Conservation (phyloP, 1,140 invertebrate species). For the Aleiodes sp. region DNA sequence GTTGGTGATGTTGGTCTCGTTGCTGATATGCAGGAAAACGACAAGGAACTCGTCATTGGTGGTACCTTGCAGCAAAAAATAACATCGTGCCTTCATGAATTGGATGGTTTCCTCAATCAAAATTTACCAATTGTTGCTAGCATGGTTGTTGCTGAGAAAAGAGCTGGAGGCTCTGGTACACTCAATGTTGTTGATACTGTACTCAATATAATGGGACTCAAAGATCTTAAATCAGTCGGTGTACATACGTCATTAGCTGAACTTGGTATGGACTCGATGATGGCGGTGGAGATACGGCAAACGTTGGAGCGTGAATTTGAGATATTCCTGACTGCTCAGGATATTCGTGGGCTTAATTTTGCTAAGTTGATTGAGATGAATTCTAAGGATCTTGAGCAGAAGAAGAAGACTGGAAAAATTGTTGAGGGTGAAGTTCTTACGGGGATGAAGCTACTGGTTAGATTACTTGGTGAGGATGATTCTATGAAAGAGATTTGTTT, state of each 20-base stretch:
- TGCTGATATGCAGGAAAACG: conserved; percentile 73
- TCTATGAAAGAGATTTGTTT: conserved; percentile 46
- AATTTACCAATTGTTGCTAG: conserved; percentile 70
- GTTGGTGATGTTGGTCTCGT: conserved; percentile 70
- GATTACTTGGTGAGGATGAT: conserved; percentile 46
- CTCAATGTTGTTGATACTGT: conserved; percentile 62
- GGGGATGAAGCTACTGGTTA: conserved; percentile 56
- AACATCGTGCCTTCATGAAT: conserved; percentile 68
- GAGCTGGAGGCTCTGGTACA: conserved; percentile 45
- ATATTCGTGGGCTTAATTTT: conserved; percentile 72
- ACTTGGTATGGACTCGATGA: conserved; percentile 84
- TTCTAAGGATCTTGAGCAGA: conserved; percentile 40
- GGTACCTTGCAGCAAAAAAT: conserved; percentile 77
- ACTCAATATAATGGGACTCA: conserved; percentile 64
- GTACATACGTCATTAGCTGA: conserved; percentile 75
- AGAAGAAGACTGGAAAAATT: conserved; percentile 31
- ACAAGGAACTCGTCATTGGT: conserved; percentile 69
- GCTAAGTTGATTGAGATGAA: conserved; percentile 67
- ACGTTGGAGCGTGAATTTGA: conserved; percentile 79
- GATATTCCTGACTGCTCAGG: conserved; percentile 74
- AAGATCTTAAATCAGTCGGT: conserved; percentile 69
- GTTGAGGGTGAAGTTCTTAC: conserved; percentile 23
- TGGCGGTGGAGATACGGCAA: conserved; percentile 85
- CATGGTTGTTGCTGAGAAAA: conserved; percentile 72
- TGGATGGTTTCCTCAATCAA: conserved; percentile 70